phyloP scores from a whole-genome alignment of 2,113 vertebrate genomes.

The Tachysurus fulvidraco region DNA sequence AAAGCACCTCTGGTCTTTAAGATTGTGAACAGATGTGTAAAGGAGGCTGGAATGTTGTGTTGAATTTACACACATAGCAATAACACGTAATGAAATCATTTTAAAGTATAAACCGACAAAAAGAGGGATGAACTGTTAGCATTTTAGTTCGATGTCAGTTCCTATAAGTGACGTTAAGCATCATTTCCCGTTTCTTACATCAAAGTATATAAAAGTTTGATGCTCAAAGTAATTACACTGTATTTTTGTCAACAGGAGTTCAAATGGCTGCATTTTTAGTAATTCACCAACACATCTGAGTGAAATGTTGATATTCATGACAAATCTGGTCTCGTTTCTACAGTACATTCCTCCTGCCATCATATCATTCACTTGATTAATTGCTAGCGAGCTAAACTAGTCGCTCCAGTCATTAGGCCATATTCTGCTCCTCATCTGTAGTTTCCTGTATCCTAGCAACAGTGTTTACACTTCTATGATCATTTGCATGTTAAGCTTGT shows the following conservation, averaged over 20 bases:
- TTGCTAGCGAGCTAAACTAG: not conserved
- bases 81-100: not conserved
- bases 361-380: not conserved
- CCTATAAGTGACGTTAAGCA: not conserved
- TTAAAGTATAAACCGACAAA: not conserved
- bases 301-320: not conserved
- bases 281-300: not conserved
- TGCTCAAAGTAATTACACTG: not conserved
- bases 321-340: not conserved
- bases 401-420: not conserved
- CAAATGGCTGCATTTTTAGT: not conserved
- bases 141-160: not conserved
- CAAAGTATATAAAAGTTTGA: not conserved
- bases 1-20: not conserved
- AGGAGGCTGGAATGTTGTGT: not conserved
- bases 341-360: not conserved
- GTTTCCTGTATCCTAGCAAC: not conserved
- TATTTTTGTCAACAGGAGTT: not conserved
- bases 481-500: not conserved
- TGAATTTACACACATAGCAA: not conserved
- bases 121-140: not conserved
- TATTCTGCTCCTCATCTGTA: not conserved
- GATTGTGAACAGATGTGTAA: constrained; percentile 24
- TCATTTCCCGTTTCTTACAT: not conserved
- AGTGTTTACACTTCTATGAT: not conserved